Conservation (phyloP, 1,140 invertebrate genomes). For the Agraylea sexmaculata region DNA sequence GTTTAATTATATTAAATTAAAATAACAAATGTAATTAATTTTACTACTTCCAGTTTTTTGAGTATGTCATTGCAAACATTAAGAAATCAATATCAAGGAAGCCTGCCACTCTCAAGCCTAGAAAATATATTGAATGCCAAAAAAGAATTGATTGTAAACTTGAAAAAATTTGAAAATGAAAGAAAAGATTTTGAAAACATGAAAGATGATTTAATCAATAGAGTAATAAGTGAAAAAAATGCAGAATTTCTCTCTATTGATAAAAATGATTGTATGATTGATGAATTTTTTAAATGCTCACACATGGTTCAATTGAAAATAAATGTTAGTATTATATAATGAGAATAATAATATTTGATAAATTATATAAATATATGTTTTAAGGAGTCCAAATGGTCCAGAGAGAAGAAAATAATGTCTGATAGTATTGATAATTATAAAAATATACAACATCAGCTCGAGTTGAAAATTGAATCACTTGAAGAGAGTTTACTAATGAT, state of each 20-base stretch:
- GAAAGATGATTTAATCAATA: constrained; percentile 13
- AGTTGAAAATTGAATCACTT: constrained; percentile 8
- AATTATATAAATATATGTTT: constrained; percentile 1
- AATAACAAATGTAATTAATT: not conserved
- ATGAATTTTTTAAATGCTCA: constrained; percentile 24
- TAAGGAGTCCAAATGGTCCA: constrained; percentile 16
- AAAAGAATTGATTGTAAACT: constrained; percentile 27
- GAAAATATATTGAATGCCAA: constrained; percentile 29
- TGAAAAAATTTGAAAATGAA: constrained; percentile 25
- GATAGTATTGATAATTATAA: not conserved
- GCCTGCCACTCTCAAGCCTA: constrained; percentile 28
- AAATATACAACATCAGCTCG: constrained; percentile 1
- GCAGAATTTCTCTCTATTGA: not conserved
- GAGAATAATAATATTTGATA: not conserved
- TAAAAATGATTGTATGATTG: constrained; percentile 25
- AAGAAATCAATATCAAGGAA: constrained; percentile 33
- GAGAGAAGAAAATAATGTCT: constrained; percentile 7
- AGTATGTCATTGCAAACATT: constrained; percentile 29
- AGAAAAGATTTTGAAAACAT: constrained; percentile 30
- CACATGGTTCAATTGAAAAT: constrained; percentile 30
- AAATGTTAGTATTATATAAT: constrained; percentile 22
- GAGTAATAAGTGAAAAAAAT: constrained; percentile 3
- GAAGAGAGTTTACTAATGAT: constrained; percentile 17
- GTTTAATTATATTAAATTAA: not conserved
- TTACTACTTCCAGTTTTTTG: constrained; percentile 26